These are phyloP conservation scores for Phrynocephalus vlangalii DNA, from an alignment of 2,797 vertebrate species.

Conservation along the genomic window DNA sequence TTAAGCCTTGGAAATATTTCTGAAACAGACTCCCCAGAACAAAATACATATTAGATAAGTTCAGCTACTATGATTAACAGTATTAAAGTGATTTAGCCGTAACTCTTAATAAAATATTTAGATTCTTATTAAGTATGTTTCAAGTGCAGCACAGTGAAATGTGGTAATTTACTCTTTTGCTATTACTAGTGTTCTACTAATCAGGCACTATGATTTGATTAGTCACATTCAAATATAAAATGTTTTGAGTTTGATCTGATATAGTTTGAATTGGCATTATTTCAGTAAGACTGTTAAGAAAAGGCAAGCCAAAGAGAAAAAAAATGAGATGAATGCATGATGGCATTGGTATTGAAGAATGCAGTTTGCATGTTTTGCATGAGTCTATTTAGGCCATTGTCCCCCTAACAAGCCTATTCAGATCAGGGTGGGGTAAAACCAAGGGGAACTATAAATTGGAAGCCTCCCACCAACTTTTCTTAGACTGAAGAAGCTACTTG, in stretches of 20 bases:
- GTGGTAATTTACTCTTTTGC: constrained; percentile 75
- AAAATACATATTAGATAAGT: constrained; percentile 29
- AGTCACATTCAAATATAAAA: constrained; percentile 77
- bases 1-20: constrained; percentile 1
- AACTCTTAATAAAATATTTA: constrained; percentile 66
- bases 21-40: constrained; percentile 15
- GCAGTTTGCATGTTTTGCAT: too few relatives aligned
- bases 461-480: too few relatives aligned
- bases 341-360: constrained; percentile 71
- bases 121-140: constrained; percentile 65
- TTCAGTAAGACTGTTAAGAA: constrained; percentile 62
- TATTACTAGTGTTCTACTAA: constrained; percentile 71
- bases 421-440: too few relatives aligned
- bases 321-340: constrained; percentile 72
- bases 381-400: too few relatives aligned
- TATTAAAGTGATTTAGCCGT: constrained; percentile 64
- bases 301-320: constrained; percentile 68
- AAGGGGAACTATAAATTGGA: too few relatives aligned
- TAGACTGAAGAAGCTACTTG: too few relatives aligned
- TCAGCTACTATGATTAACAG: constrained; percentile 47
- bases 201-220: constrained; percentile 77
- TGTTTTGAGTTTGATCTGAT: constrained; percentile 70
- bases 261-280: constrained; percentile 69
- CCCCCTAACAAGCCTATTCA: too few relatives aligned
- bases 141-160: constrained; percentile 68